Base-by-base conservation (phyloP, 2,797 vertebrate species). In the Platyrinchus mystaceus region DNA sequence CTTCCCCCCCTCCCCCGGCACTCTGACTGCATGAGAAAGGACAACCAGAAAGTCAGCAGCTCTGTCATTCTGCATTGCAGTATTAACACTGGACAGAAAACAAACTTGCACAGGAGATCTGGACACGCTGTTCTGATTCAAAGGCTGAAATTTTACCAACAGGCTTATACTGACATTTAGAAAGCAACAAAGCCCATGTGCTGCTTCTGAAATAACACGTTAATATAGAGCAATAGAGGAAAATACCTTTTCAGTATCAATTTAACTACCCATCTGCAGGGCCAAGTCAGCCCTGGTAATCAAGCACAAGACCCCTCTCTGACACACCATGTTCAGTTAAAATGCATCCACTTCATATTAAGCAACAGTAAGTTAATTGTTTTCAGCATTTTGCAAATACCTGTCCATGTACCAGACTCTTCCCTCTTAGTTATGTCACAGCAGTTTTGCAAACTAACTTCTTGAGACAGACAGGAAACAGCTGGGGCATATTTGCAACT, bases 31-130 rank as follows among this genome's bases (percentile, higher is more conserved):
- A 2, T 18, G 43, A 53, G 60, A 59, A 84, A 96, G 94, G 71
- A 84, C 28, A 0, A 74, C 24, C 71, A 92, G 91, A 85, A 94
- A 76, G 79, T 74, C 63, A 91, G 90, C 66, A 56, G 64, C 63
- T 74, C 50, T 70, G 80, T 70, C 58, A 16, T 46, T 34, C 74
- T 84, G 94, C 96, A 95, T 77, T 97, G 96, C 92, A 94, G 94
- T 14, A 68, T 62, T 53, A 66, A 79, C 15, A 13, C 13, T 36
- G 84, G 84, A 81, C 76, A 93, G 60, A 75, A 86, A 92, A 90
- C 94, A 96, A 95, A 97, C 84, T 89, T 63, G 87, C 84, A 74
- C 44, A 37, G 53, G 77, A 52, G 47, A 87, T 15, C 21, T 55
- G 66, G 81, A 77, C 37, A 5, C 2, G 14, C 16, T 49, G 63